Base-by-base conservation (phyloP, 2,888 invertebrate genomes). In the Pyrrhia umbra region DNA sequence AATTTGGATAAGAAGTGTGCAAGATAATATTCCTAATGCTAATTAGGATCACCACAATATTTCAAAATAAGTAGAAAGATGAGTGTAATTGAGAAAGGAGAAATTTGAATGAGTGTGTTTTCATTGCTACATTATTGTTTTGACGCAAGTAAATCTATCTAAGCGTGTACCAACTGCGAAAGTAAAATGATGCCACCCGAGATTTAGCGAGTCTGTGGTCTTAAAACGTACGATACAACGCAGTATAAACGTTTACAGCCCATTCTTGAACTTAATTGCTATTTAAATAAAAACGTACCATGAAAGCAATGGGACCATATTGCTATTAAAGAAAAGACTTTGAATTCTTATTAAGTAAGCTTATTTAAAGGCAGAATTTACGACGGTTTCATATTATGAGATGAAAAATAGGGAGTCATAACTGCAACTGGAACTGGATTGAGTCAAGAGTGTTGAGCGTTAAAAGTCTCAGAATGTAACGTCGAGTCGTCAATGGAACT, bases 251-350 rank as follows among this genome's bases (percentile, higher is more conserved):
- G 84, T 93, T 94, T 92, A 94, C 92, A 88, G 88, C 92, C 93
- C 92, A 93, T 94, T 94, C 94, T 93, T 93, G 90, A 87, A 88
- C 87, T 92, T 93, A 94, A 93, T 93, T 93, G 92, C 91, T 91
- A 91, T 93, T 94, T 90, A 93, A 94, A 93, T 92, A 92, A 93
- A 92, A 93, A 92, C 90, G 86, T 85, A 89, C 92, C 90, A 89
- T 90, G 91, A 92, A 90, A 83, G 89, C 88, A 91, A 90, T 88
- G 85, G 84, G 83, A 83, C 86, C 87, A 82, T 81, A 80, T 75
- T 83, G 87, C 87, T 85, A 83, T 83, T 81, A 83, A 86, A 85
- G 68, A 66, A 85, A 87, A 83, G 83, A 80, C 69, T 74, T 82
- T 74, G 77, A 80, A 82, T 85, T 85, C 86, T 86, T 86, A 85